phyloP scores from a whole-genome alignment of 2,888 invertebrate species.

The Nymphalis urticae region DNA sequence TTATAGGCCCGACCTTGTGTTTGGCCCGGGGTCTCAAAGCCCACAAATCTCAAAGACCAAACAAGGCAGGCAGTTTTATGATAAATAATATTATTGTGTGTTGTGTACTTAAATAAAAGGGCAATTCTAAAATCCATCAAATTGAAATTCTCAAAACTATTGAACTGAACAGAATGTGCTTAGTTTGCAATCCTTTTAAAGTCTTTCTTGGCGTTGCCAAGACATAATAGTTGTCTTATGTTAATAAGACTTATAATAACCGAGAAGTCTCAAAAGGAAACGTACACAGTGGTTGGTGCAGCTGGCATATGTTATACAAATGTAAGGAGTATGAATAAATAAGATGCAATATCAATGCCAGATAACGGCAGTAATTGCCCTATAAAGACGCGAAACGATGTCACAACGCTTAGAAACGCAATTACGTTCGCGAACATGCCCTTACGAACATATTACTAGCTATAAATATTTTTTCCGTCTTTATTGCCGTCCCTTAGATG shows the following conservation, averaged over 20 bases:
- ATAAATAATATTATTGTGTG: not conserved
- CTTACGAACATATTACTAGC: constrained; percentile 61
- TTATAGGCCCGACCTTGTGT: too few relatives aligned
- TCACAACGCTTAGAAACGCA: constrained; percentile 73
- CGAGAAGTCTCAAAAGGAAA: constrained; percentile 50
- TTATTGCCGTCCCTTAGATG: constrained; percentile 63
- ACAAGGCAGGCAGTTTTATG: too few relatives aligned
- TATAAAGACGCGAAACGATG: constrained; percentile 78
- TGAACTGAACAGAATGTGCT: constrained; percentile 45
- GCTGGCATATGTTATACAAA: constrained; percentile 67
- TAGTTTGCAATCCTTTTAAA: constrained; percentile 45
- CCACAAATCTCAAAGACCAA: too few relatives aligned
- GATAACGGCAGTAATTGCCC: constrained; percentile 78
- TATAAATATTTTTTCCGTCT: constrained; percentile 63
- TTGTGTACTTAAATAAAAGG: not conserved
- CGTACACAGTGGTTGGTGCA: constrained; percentile 58
- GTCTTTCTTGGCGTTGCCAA: constrained; percentile 40
- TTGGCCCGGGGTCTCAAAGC: too few relatives aligned
- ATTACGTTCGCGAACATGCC: constrained; percentile 70
- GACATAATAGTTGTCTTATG: constrained; percentile 54
- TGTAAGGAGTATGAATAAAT: constrained; percentile 68
- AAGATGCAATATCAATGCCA: constrained; percentile 80
- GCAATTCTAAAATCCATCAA: constrained; percentile 5
- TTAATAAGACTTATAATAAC: constrained; percentile 51
- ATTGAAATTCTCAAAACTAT: constrained; percentile 45